A percentile compares a stretch with the other conserved stretches of the same genome.
Conservation (phyloP, 37 sponge, comb jelly and placozoan genomes). For the Eunapius fragilis region DNA sequence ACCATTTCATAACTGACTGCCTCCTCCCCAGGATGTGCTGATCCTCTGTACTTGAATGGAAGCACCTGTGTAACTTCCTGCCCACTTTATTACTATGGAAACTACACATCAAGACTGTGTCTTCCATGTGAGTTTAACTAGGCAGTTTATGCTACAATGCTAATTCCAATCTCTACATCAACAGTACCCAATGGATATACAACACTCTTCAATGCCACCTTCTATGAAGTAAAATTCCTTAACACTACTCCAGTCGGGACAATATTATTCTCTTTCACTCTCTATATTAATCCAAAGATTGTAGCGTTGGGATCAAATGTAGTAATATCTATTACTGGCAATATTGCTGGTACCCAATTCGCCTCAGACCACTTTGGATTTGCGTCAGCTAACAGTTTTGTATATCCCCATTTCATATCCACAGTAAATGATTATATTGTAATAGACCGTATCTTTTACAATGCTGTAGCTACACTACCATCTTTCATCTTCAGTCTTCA, state of each 20-base stretch:
- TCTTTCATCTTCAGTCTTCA: background rate
- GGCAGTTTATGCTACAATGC: background rate
- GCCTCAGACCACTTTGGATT: background rate
- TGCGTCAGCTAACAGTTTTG: background rate
- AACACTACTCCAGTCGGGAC: background rate
- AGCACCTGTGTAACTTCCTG: slow-evolving; percentile 11
- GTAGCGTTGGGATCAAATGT: background rate
- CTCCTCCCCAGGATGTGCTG: background rate
- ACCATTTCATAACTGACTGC: background rate
- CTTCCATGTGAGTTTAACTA: background rate
- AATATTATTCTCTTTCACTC: background rate
- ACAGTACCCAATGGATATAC: background rate
- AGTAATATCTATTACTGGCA: background rate
- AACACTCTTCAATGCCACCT: background rate
- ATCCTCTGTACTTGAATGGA: slow-evolving; percentile 1
- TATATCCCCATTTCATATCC: background rate
- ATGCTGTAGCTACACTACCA: background rate
- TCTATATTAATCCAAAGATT: background rate
- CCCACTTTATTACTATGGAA: slow-evolving; percentile 31
- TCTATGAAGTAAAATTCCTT: background rate
- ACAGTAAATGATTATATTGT: background rate
- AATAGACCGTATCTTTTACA: background rate
- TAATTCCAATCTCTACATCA: no score
- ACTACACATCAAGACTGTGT: slow-evolving; percentile 10
- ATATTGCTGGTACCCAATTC: background rate